Base-by-base conservation (phyloP, 2,888 invertebrate species). In the Drosophila acutilabella region DNA sequence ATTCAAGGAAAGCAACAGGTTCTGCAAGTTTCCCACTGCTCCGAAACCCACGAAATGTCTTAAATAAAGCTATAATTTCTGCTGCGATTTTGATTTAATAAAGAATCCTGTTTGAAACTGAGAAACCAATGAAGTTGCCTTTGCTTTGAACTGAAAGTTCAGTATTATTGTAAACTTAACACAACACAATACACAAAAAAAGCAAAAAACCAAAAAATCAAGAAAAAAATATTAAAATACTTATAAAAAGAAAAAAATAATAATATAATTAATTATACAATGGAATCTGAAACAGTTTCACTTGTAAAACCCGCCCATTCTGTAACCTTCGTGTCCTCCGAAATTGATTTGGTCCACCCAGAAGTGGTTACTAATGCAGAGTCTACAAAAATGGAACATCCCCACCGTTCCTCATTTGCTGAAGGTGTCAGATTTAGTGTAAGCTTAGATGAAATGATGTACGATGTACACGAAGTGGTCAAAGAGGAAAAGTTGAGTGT, bases 191-290 rank as follows among this genome's bases (percentile, higher is more conserved):
- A 30, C 30, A 30, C 7, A 45, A 20, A 23, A 13, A 26, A 20
- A 11, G 50, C 10, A 57, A 23, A 40, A 4, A 51, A 23, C 23
- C 33, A 41, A 26, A 42, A 56, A 48, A 57, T 11, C 10, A 38
- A 30, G 30, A 58, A 53, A 61, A 61, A 7, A 59, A 16, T 50
- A 47, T 13, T 26, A 47, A 40, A 48, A 26, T 13, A 56, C 16
- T 41, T 13, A 33, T 20, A 45, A 18, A 44, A 48, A 44, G 18
- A 23, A 40, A 14, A n/a, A 18, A 47, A n/a, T n/a, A 30, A 30
- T 30, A 68, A 20, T 53, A 26, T 18, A 48, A 48, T 16, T 48
- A 16, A 16, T 30, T 30, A 5, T 4, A 13, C 14, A 6, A 2
- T 20, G 11, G n/a, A 38, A 57, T 11, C 16, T 26, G 20, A 4